Evolutionary conservation across 2,888 invertebrate species (phyloP).

Genomic region (Athalia cordata): DNA sequence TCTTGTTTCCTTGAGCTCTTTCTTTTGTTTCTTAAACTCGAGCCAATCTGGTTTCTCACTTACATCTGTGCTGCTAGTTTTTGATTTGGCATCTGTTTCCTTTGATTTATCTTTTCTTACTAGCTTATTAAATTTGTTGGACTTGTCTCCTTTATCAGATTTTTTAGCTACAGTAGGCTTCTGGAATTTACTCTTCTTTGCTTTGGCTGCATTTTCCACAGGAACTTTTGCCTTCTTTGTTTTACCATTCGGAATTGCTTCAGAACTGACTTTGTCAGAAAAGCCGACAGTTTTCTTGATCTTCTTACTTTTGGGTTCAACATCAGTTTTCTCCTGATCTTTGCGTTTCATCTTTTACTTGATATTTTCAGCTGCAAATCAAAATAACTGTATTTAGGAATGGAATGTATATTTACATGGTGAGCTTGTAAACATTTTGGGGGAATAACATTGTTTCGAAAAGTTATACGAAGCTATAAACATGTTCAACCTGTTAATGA

Average conservation of each 20-base stretch:
- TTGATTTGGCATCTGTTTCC: not conserved
- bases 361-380: not conserved
- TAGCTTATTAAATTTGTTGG: constrained; percentile 42
- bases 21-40: constrained; percentile 85
- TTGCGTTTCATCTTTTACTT: constrained; percentile 50
- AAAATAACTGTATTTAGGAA: not conserved
- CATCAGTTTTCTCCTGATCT: constrained; percentile 11
- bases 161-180: constrained; percentile 46
- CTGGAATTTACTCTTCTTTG: constrained; percentile 51
- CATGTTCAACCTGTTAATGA: no score
- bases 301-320: constrained; percentile 43
- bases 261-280: constrained; percentile 35
- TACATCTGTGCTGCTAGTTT: constrained; percentile 28
- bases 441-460: no score
- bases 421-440: no score
- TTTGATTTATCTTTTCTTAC: constrained; percentile 30
- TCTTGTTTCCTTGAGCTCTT: constrained; percentile 81
- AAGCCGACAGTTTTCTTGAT: constrained; percentile 49
- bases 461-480: no score
- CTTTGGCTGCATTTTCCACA: not conserved
- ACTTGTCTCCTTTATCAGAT: constrained; percentile 45
- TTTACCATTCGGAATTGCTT: constrained; percentile 29
- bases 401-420: not conserved
- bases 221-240: constrained; percentile 6
- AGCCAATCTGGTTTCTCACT: constrained; percentile 81